Evolutionary conservation across 2,797 vertebrate genomes (phyloP), one percentile per base, ranked within the genome.

Genomic region (Acanthopagrus latus): DNA sequence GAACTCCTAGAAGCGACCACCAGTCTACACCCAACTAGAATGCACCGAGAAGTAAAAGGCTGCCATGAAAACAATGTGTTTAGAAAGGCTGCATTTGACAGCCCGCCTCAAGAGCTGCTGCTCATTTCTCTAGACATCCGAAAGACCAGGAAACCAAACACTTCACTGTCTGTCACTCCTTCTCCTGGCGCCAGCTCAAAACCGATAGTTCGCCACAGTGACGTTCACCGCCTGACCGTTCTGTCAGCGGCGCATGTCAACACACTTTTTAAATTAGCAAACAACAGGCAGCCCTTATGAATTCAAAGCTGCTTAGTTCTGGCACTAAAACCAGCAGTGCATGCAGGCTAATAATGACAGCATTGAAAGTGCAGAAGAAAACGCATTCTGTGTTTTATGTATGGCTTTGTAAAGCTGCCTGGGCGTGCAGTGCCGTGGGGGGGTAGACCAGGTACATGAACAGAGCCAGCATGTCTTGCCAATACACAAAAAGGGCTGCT

Each of bases 301-400:
- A 86, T 82, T 80, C 65, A 89, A 91, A 93, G 92, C 93, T 78
- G 87, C 88, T 94, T 91, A 92, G 79, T 84, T 75, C 72, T 77
- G 73, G 76, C 74, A 67, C 62, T 82, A 82, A 93, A 92, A 86
- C 80, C 86, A 78, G 75, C 84, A 80, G 56, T 46, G 55, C 62
- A 80, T 82, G 78, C 80, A 50, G 69, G 81, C 79, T 86, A 86
- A 88, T 91, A 91, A 92, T 80, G 66, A 78, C 65, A 51, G 78
- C 55, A 85, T 81, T 93, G 59, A 89, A 85, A 78, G 57, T 68
- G 51, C 11, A 41, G 72, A 57, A 64, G 55, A 80, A 88, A 90
- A 64, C 60, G 64, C 41, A 46, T 74, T 70, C 59, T 76, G 72
- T 78, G 81, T 77, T 83, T 87, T 79, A 55, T 57, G 38, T 72